These are phyloP conservation scores for Sciurus carolinensis DNA, from an alignment of 2,797 vertebrate genomes.

Conservation along the genomic window DNA sequence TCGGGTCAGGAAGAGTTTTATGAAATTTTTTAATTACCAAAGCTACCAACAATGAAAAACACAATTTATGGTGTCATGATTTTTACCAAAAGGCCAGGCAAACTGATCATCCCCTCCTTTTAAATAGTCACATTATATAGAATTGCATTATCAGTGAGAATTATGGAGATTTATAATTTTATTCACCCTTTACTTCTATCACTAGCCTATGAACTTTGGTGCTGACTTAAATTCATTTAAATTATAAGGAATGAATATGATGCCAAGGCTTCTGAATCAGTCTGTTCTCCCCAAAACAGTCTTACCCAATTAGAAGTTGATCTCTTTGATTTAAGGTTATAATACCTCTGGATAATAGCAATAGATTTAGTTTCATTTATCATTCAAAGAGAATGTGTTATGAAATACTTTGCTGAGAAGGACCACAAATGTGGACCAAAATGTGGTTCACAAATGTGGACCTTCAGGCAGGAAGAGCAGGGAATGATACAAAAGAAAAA, in stretches of 20 bases:
- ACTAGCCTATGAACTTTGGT: not conserved
- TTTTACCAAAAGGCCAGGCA: not conserved
- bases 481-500: not conserved
- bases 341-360: not conserved
- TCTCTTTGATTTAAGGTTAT: slow-evolving; percentile 20
- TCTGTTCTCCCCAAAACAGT: not conserved
- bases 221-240: slow-evolving; percentile 23
- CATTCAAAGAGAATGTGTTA: slow-evolving; percentile 43
- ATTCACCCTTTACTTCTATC: slow-evolving; percentile 42
- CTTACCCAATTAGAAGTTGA: not conserved
- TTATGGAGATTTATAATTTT: not conserved
- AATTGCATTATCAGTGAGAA: not conserved
- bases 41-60: not conserved
- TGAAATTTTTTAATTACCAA: not conserved
- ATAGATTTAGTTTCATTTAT: slow-evolving; percentile 4
- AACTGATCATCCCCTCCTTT: not conserved
- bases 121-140: not conserved
- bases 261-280: slow-evolving; percentile 8
- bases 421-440: not conserved
- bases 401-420: not conserved
- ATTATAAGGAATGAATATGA: not conserved
- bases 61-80: not conserved
- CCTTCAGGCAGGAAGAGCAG: not conserved
- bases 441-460: not conserved
- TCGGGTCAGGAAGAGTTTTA: not conserved